Percentiles rank a stretch among this genome's conserved stretches.
Evolutionary conservation across 30 jellyfish, hydroid and myxozoan species (phyloP).

Genomic region (Rhopilema esculentum): DNA sequence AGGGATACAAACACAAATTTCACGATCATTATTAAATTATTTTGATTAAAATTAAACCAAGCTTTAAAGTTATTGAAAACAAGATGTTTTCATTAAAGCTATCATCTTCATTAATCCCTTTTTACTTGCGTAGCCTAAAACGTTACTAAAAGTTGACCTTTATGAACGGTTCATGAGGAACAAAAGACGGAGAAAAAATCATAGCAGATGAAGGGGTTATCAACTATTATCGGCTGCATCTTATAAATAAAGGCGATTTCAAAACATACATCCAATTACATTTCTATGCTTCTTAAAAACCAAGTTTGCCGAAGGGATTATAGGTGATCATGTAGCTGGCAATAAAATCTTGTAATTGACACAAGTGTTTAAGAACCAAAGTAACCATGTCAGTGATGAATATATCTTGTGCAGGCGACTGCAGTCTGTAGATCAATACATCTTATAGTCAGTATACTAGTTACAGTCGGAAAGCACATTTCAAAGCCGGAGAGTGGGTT

Average conservation of each 20-base stretch:
- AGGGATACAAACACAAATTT: not conserved
- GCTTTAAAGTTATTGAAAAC: not conserved
- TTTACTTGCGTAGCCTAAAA: not conserved
- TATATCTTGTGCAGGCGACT: too few species aligned
- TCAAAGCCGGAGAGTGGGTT: not conserved
- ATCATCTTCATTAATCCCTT: not conserved
- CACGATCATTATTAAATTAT: not conserved
- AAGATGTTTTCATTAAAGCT: not conserved
- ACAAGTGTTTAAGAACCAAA: too few species aligned
- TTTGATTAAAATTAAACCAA: not conserved
- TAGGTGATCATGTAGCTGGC: not conserved
- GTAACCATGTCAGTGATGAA: too few species aligned
- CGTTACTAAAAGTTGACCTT: not conserved
- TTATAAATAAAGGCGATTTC: not conserved
- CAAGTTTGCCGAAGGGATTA: not conserved
- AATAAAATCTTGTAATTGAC: not conserved
- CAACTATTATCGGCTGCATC: not conserved
- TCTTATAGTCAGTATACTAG: too few species aligned
- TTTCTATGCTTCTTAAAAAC: not conserved
- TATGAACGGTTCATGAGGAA: not conserved
- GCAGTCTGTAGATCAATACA: too few species aligned
- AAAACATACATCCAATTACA: not conserved
- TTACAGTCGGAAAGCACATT: too few species aligned
- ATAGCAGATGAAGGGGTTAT: not conserved
- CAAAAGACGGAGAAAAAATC: not conserved